Conservation (phyloP, 2,113 vertebrate species). For the Hippocampus barbouri region DNA sequence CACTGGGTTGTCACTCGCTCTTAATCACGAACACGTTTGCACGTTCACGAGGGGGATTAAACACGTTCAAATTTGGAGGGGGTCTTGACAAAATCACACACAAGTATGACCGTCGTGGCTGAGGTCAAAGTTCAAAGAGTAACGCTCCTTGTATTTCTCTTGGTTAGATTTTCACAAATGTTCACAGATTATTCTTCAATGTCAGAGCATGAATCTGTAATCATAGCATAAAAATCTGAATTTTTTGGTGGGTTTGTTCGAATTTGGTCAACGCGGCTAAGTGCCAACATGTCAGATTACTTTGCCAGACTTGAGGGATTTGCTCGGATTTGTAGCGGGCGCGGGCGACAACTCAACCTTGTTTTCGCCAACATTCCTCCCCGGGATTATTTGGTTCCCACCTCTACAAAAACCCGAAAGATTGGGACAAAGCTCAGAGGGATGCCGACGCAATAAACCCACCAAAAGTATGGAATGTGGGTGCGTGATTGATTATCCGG, state of each 20-base stretch:
- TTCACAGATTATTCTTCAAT: background rate
- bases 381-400: conserved; percentile 33
- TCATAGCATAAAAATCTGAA: background rate
- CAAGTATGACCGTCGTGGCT: no score
- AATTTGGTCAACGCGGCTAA: background rate
- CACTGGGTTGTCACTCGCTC: no score
- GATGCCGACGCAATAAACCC: background rate
- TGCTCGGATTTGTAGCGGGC: background rate
- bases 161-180: background rate
- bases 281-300: background rate
- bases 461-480: background rate
- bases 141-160: background rate
- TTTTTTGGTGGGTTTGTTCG: background rate
- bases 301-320: background rate
- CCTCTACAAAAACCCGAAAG: conserved; percentile 11
- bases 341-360: background rate
- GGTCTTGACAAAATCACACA: no score
- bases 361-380: conserved; percentile 13
- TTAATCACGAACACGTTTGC: no score
- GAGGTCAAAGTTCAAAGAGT: no score
- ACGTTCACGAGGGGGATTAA: background rate
- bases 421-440: background rate
- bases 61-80: background rate
- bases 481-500: background rate
- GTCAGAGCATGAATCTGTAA: background rate